phyloP scores from a whole-genome alignment of 2,113 vertebrate genomes.

The Callocephalon fimbriatum region DNA sequence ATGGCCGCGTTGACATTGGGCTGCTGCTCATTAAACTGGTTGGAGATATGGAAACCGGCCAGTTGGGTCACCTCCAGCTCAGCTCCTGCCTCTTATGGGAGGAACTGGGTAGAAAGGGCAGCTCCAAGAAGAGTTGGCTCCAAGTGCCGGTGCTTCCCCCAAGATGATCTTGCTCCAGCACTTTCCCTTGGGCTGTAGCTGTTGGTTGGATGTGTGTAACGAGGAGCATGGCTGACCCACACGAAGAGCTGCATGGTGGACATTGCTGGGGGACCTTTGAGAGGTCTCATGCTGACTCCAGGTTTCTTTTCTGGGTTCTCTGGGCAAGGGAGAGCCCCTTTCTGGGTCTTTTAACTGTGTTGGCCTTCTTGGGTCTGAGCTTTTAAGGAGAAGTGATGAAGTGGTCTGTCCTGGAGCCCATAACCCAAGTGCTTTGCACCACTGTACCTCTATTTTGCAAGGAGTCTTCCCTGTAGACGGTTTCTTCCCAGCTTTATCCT shows the following conservation, averaged over 20 bases:
- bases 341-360: not conserved
- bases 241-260: not conserved
- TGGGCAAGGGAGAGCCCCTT: not conserved
- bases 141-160: not conserved
- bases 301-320: not conserved
- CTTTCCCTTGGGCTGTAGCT: not conserved
- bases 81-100: not conserved
- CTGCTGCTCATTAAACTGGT: not conserved
- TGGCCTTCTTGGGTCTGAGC: not conserved
- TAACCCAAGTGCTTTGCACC: not conserved
- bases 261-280: not conserved
- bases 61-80: not conserved
- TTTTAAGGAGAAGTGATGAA: not conserved
- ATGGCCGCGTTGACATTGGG: not conserved
- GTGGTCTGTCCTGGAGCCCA: not conserved
- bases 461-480: rapidly evolving
- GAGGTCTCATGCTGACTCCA: rapidly evolving
- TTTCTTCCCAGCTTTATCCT: not conserved
- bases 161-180: not conserved
- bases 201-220: rapidly evolving
- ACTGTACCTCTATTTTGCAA: rapidly evolving
- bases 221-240: rapidly evolving
- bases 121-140: not conserved
- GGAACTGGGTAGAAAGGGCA: not conserved
- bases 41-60: not conserved